Evolutionary conservation across 2,888 invertebrate genomes (phyloP), one percentile per base, ranked within the genome.

Genomic region (Xanthia icteritia): DNA sequence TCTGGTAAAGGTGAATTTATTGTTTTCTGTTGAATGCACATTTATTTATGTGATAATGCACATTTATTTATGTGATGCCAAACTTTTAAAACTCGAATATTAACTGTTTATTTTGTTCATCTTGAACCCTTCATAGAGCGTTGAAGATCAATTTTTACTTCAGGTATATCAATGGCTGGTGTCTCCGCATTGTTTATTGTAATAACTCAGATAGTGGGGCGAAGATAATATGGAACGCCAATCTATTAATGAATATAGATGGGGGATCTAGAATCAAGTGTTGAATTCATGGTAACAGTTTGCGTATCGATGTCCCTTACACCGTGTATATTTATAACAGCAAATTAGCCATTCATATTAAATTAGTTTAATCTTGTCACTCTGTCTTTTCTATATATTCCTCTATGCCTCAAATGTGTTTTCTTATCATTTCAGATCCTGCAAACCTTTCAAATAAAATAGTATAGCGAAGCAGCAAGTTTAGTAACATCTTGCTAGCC

Each of bases 1-100:
- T 36, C 58, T 13, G 79, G 65, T 77, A 76, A 76, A 76, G 45
- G 36, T 64, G 36, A 48, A 60, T 60, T 73, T 73, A 36, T 68
- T 20, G 0, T 4, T 48, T 58, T 11, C n/a, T 13, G 31, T 31
- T 31, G 11, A 6, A 11, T n/a, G 17, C n/a, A 36, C n/a, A n/a
- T 36, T 36, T 31, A 17, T 31, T 60, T 17, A 60, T 20, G 31
- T 17, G 27, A 31, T 60, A 60, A 17, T n/a, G 17, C n/a, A 36
- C n/a, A n/a, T 36, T 36, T 31, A 17, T 31, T 60, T 17, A 60
- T 20, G 31, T 17, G 27, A 31, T 60, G 45, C 5, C 15, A 48
- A 48, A 48, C 45, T 48, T 15, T 48, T 48, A 48, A 48, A 48
- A 48, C 15, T 48, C 15, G 45, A 48, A 15, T 48, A 5, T 48